A percentile compares a stretch with the other conserved stretches of the same genome.
phyloP scores from a whole-genome alignment of 1,140 invertebrate genomes.

The Pachypeltis micranthus region DNA sequence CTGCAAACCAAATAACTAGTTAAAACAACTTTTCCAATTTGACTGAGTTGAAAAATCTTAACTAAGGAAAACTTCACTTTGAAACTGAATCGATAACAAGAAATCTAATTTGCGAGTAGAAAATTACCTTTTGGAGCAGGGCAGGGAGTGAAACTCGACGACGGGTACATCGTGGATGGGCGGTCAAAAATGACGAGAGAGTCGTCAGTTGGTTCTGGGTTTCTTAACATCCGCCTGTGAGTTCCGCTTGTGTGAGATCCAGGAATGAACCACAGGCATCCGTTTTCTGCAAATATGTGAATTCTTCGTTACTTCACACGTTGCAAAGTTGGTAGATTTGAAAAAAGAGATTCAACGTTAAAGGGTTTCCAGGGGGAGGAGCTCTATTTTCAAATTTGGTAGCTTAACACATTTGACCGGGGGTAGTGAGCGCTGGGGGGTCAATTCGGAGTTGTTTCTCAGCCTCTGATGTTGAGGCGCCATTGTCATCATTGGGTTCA shows the following conservation, averaged over 20 bases:
- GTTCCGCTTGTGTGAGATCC: constrained; percentile 79
- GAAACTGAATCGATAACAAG: background rate
- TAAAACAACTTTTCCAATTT: background rate
- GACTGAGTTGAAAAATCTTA: background rate
- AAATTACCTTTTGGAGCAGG: constrained; percentile 63
- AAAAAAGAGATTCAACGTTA: no score
- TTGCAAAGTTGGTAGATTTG: no score
- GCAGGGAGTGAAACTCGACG: constrained; percentile 62
- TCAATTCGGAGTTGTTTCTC: no score
- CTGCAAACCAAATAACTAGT: constrained; percentile 41
- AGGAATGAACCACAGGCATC: constrained; percentile 83
- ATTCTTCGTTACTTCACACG: background rate
- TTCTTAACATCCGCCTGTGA: constrained; percentile 56
- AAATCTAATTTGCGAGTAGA: no score
- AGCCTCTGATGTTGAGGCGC: no score
- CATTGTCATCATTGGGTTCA: no score
- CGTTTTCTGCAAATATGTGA: constrained; percentile 55
- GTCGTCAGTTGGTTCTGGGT: constrained; percentile 48
- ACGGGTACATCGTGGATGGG: constrained; percentile 54
- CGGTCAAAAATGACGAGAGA: constrained; percentile 51
- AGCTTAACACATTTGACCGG: no score
- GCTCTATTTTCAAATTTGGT: no score
- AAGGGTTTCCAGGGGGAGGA: no score
- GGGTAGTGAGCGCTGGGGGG: no score
- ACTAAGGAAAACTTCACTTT: background rate